Percentiles rank a stretch among this genome's conserved stretches.
Conservation (phyloP, 2,888 invertebrate genomes). For the Amphipyra tragopoginis region DNA sequence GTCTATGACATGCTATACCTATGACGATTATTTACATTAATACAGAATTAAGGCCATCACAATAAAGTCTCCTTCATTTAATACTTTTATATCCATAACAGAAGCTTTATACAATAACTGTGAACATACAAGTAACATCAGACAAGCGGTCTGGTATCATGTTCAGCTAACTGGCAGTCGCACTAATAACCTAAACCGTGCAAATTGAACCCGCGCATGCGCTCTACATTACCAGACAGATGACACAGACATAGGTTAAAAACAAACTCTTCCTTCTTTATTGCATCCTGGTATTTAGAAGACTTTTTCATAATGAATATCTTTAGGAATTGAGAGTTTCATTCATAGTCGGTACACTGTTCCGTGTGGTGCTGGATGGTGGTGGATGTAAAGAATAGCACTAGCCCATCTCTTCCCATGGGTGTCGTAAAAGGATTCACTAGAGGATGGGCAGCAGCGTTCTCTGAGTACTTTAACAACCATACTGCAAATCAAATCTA, state of each 20-base stretch:
- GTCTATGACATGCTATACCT: too few species aligned
- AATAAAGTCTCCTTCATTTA: conserved; percentile 49
- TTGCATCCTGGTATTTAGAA: conserved; percentile 29
- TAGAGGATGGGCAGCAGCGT: too few species aligned
- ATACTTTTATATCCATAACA: conserved; percentile 42
- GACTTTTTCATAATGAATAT: conserved; percentile 7
- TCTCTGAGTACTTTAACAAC: too few species aligned
- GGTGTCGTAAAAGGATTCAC: too few species aligned
- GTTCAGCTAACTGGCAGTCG: conserved; percentile 41
- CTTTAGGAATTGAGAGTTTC: too few species aligned
- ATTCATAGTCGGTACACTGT: too few species aligned
- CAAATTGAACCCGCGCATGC: conserved; percentile 37
- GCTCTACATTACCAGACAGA: conserved; percentile 7
- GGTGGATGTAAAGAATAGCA: too few species aligned
- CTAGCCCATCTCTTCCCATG: too few species aligned
- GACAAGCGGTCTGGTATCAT: conserved; percentile 41
- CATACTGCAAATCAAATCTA: too few species aligned
- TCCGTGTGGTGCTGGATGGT: too few species aligned
- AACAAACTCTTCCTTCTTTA: conserved; percentile 14
- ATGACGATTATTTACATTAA: too few species aligned
- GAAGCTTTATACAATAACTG: conserved; percentile 33
- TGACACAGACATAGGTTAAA: background rate
- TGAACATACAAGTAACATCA: conserved; percentile 44
- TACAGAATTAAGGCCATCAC: conserved; percentile 37
- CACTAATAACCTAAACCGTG: conserved; percentile 34